Evolutionary conservation across 1,140 invertebrate species (phyloP).

Genomic region (Oreohelix idahoensis): DNA sequence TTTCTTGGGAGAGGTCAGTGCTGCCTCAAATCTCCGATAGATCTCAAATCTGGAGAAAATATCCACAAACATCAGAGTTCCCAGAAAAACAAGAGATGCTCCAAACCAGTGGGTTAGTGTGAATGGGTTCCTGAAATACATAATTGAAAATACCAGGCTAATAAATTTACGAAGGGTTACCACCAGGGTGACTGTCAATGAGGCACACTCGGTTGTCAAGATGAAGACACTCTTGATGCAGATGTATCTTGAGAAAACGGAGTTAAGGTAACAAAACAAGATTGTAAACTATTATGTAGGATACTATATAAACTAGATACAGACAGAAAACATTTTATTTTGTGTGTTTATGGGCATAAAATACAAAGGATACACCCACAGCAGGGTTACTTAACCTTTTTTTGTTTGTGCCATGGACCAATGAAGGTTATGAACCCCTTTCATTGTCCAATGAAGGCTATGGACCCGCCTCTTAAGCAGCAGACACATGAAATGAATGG

Average conservation of each 20-base stretch:
- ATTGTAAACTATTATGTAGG: no score
- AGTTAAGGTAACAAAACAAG: slow-evolving; percentile 50
- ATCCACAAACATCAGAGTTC: slow-evolving; percentile 90
- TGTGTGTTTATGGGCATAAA: no score
- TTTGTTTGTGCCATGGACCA: no score
- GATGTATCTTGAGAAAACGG: slow-evolving; percentile 77
- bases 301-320: no score
- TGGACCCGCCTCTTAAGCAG: no score
- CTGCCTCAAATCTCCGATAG: slow-evolving; percentile 78
- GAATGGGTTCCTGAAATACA: slow-evolving; percentile 96
- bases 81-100: slow-evolving; percentile 90
- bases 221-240: slow-evolving; percentile 96
- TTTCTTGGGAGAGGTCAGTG: slow-evolving; percentile 13
- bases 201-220: slow-evolving; percentile 93
- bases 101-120: slow-evolving; percentile 94
- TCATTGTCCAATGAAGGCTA: no score
- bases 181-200: slow-evolving; percentile 94
- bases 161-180: slow-evolving; percentile 96
- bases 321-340: no score
- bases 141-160: slow-evolving; percentile 93
- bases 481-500: no score
- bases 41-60: slow-evolving; percentile 38
- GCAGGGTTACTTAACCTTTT: no score
- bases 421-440: no score
- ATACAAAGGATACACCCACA: no score